phyloP scores from a whole-genome alignment of 1,140 invertebrate species.

The Riptortus pedestris region DNA sequence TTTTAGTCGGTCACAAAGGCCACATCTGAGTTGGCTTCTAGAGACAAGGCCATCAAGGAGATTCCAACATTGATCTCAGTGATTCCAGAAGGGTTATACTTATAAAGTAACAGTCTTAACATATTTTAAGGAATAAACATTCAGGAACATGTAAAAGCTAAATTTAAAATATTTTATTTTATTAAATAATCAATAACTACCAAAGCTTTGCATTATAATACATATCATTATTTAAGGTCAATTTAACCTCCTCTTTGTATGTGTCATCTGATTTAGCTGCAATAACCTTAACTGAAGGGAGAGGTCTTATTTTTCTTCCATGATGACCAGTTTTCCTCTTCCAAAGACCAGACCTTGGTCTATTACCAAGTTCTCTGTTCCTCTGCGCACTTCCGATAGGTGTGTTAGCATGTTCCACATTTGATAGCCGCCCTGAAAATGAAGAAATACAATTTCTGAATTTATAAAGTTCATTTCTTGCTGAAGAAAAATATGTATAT shows the following conservation, averaged over 20 bases:
- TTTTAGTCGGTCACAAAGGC: no score
- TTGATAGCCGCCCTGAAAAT: conserved; percentile 65
- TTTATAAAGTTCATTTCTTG: no score
- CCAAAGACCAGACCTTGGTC: conserved; percentile 85
- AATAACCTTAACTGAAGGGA: conserved; percentile 35
- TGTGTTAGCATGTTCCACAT: conserved; percentile 57
- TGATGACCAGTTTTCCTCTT: conserved; percentile 79
- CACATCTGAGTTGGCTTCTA: no score
- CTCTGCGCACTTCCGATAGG: conserved; percentile 74
- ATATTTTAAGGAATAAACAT: no score
- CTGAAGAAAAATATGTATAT: no score
- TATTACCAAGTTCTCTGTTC: conserved; percentile 71
- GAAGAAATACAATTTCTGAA: not conserved
- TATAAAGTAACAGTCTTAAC: no score
- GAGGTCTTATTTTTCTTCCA: conserved; percentile 73
- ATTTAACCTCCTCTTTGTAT: conserved; percentile 9
- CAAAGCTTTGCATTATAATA: conserved; percentile 20
- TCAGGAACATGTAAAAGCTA: no score
- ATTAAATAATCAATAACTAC: no score
- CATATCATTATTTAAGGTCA: conserved; percentile 23
- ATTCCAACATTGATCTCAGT: no score
- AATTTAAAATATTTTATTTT: no score
- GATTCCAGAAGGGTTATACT: no score
- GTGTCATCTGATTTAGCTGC: not conserved
- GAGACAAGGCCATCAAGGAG: no score